These are phyloP conservation scores for Sinocyclocheilus maitianheensis DNA, from an alignment of 2,113 vertebrate species.

Conservation along the genomic window DNA sequence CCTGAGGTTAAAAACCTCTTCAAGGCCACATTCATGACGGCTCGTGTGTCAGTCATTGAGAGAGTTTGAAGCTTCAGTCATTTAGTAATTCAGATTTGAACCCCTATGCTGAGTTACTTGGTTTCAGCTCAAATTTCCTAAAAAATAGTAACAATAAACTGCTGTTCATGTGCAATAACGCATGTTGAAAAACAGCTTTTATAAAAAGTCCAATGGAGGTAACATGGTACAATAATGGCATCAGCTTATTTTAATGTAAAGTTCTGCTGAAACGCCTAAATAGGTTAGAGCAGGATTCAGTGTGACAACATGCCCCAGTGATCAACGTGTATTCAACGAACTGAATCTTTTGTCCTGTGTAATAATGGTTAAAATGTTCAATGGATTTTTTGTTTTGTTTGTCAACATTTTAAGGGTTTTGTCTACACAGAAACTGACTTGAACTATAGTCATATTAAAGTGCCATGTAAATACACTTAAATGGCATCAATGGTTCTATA, in stretches of 20 bases:
- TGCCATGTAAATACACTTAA: too few species aligned
- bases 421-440: background rate
- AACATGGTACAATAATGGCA: background rate
- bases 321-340: background rate
- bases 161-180: background rate
- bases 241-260: background rate
- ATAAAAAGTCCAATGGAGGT: background rate
- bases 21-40: background rate
- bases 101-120: background rate
- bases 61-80: background rate
- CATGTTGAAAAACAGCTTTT: background rate
- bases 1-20: background rate
- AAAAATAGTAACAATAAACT: background rate
- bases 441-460: background rate
- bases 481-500: too few species aligned
- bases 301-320: background rate
- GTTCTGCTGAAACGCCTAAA: background rate
- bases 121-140: background rate
- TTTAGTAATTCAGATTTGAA: background rate
- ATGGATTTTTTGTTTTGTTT: background rate
- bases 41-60: background rate
- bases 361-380: background rate
- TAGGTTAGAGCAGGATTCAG: background rate
- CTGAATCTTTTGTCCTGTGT: background rate
- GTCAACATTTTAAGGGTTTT: background rate